These are phyloP conservation scores for Ictalurus punctatus DNA, from an alignment of 2,113 vertebrate genomes.

Conservation along the genomic window DNA sequence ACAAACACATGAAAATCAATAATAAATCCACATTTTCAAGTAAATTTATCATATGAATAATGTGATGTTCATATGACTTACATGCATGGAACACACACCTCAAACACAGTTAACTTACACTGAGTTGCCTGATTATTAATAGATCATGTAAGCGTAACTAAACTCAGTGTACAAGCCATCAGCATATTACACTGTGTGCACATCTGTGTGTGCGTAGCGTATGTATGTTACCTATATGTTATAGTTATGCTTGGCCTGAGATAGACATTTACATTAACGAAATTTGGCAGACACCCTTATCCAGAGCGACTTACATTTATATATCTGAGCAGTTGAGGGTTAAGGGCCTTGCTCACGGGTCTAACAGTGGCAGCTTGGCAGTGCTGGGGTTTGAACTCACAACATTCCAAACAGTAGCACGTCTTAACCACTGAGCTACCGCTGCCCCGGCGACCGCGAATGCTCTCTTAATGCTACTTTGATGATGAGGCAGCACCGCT, in stretches of 20 bases:
- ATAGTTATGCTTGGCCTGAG: not conserved
- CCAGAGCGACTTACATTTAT: too few species aligned
- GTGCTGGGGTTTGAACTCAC: too few species aligned
- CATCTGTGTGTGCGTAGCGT: not conserved
- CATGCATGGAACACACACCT: not conserved
- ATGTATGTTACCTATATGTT: not conserved
- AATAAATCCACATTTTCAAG: not conserved
- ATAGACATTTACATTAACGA: not conserved
- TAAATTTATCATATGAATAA: not conserved
- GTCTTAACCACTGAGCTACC: too few species aligned
- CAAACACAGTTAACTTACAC: not conserved
- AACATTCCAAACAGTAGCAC: too few species aligned
- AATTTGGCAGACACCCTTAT: too few species aligned
- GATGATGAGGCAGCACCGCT: conserved; percentile 10
- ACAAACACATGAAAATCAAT: not conserved
- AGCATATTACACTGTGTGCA: too few species aligned
- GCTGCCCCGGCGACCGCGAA: not conserved
- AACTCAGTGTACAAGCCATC: not conserved
- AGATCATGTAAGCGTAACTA: not conserved
- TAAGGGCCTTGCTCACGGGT: too few species aligned
- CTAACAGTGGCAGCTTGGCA: too few species aligned
- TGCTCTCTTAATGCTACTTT: not conserved
- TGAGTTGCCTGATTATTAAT: not conserved
- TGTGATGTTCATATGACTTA: not conserved
- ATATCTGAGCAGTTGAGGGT: too few species aligned